Base-by-base conservation (phyloP, 2,113 vertebrate species). In the Chloropsis hardwickii region DNA sequence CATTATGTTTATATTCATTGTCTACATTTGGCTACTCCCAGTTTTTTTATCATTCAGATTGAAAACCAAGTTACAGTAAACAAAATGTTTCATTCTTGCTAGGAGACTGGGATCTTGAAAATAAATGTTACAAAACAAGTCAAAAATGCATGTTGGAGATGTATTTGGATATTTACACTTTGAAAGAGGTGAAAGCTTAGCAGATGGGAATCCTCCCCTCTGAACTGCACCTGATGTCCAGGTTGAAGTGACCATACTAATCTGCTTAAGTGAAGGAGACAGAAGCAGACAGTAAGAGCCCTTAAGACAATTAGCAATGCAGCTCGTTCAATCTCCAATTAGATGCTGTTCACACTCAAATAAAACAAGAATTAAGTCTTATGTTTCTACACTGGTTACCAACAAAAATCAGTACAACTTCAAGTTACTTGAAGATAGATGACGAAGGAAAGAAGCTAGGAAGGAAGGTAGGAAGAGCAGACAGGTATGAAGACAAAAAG, bases 51-150 rank as follows among this genome's bases (percentile, higher is more conserved):
- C 60, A 86, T 58, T 69, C 35, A 73, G 33, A 79, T 1, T 57
- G 72, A 84, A 94, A 95, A 95, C 53, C 56, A 92, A 91, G 44
- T 33, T 72, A 81, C 40, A 69, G 58, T 84, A 95, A 96, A 91
- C 89, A 95, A 92, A 81, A 88, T 35, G 44, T 64, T 73, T 51
- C 40, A 51, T 62, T 67, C 56, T 70, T 88, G 56, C 48, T 45
- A 60, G 81, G 51, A 90, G 37, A 50, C 22, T 6, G 9, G 33
- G 27, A 79, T 84, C 45, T 89, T 61, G 53, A 90, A 95, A 92
- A 81, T 14, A 62, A 62, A 70, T 5, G 9, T 33, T 62, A 74
- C 6, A 74, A 74, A 80, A 88, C 67, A 83, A 88, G 67, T 74
- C 47, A 81, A 86, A 94, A 40, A 31, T 64, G 11, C 31, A 61